Evolutionary conservation across 1,140 invertebrate genomes (phyloP), one percentile per base, ranked within the genome.

Genomic region (Tetragnatha versicolor): DNA sequence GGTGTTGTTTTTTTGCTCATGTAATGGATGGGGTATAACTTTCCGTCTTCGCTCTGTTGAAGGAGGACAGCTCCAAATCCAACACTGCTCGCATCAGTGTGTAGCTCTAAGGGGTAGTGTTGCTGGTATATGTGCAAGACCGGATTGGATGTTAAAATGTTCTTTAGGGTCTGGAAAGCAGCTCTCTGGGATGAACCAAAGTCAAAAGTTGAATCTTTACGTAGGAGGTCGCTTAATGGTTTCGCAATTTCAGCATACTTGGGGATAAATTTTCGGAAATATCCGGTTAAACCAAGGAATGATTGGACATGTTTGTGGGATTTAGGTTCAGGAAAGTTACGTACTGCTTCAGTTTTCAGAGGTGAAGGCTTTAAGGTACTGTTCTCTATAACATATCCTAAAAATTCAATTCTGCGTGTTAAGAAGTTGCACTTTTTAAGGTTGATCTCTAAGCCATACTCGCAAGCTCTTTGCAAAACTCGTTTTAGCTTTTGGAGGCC

Each of bases 251-350:
- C 53, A 3, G 85, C 79, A 79, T 80, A 85, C 53, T 82, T 75
- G 49, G 47, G 35, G 9, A 87, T 83, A 58, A 85, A 86, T 42
- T 76, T 73, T 12, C 84, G 35, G 53, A 84, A 85, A 49, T 85
- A 87, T 9, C 82, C 79, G 6, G 80, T 77, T 42, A 85, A 79
- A 2, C 85, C 85, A 0, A 85, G 63, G 55, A 87, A 85, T 14
- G 49, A 22, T 20, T 82, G 60, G 0, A 86, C 25, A 14, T 83
- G 61, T 29, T 81, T 80, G 14, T 58, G 58, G 37, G 76, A 80
- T 37, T 31, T 76, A 47, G 83, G 82, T 20, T n/a, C 51, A 25
- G 83, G 81, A 78, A 81, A 84, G 7, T 82, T 65, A n/a, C 33
- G 20, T 2, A 83, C 60, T 14, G 68, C 29, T 31, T 49, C 17